Percentiles rank a stretch among this genome's conserved stretches.
phyloP scores from a whole-genome alignment of 2,888 invertebrate genomes.

The Smittia aterrima region DNA sequence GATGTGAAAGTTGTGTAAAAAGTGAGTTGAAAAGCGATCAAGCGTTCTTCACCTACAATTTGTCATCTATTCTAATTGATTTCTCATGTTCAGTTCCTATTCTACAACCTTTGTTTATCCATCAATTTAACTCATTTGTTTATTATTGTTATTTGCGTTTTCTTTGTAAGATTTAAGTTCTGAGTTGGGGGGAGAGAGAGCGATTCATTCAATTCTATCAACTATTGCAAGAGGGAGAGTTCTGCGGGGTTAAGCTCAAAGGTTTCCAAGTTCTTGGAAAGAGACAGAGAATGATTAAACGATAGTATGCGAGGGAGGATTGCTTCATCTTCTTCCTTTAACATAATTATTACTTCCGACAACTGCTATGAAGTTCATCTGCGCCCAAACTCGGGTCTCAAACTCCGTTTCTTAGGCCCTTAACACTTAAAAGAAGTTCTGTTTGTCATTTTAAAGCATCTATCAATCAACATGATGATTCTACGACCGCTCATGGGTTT shows the following conservation, averaged over 20 bases:
- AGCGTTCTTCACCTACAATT: not conserved
- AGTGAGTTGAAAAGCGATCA: slow-evolving; percentile 3
- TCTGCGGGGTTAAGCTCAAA: slow-evolving; percentile 1
- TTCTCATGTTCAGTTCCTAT: not conserved
- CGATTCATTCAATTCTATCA: too few species aligned
- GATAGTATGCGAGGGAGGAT: slow-evolving; percentile 19
- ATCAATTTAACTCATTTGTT: not conserved
- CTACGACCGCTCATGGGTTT: not conserved
- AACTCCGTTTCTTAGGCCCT: slow-evolving; percentile 10
- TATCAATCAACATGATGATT: not conserved
- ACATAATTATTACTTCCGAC: not conserved
- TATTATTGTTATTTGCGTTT: slow-evolving; percentile 6
- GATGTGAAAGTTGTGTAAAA: slow-evolving; percentile 6
- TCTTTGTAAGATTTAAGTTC: too few species aligned
- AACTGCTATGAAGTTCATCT: not conserved
- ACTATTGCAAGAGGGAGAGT: not conserved
- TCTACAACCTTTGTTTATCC: not conserved
- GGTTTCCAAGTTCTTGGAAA: not conserved
- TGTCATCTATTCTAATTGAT: not conserved
- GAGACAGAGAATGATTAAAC: not conserved
- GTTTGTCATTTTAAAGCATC: not conserved
- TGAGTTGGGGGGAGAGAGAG: not conserved
- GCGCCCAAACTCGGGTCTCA: not conserved
- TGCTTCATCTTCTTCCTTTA: not conserved
- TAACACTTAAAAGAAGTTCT: not conserved